Percentiles rank a stretch among this genome's conserved stretches.
phyloP scores from a whole-genome alignment of 2,888 invertebrate genomes.

The Cataglyphis livida region DNA sequence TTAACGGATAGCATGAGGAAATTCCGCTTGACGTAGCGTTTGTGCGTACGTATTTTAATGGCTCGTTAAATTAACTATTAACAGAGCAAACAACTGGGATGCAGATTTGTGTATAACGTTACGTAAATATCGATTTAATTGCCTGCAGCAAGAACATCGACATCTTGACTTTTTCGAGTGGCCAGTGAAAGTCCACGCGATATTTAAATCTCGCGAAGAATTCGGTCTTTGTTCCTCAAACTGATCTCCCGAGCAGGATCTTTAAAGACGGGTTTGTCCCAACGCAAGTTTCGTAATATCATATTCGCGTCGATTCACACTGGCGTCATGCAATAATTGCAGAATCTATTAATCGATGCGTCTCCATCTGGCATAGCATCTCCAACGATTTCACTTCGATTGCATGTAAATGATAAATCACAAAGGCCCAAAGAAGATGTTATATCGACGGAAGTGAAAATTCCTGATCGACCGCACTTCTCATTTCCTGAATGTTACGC shows the following conservation, averaged over 20 bases:
- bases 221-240: neutral
- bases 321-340: constrained; percentile 25
- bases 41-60: neutral
- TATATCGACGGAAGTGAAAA: constrained; percentile 47
- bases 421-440: neutral
- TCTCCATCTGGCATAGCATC: neutral
- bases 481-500: constrained; percentile 27
- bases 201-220: neutral
- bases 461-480: constrained; percentile 1
- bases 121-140: constrained; percentile 27
- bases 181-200: constrained; percentile 21
- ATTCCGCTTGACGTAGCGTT: constrained; percentile 3
- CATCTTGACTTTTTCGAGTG: constrained; percentile 14
- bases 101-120: neutral
- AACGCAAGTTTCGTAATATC: constrained; percentile 11
- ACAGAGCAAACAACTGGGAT: neutral
- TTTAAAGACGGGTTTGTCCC: neutral
- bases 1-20: constrained; percentile 1
- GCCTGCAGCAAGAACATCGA: constrained; percentile 10
- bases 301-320: neutral
- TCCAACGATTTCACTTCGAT: constrained; percentile 52
- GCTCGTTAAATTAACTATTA: constrained; percentile 2
- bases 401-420: constrained; percentile 39
- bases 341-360: constrained; percentile 30
- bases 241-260: neutral